Conservation (phyloP, 2,888 invertebrate genomes). For the Tetheella fluctuosa region DNA sequence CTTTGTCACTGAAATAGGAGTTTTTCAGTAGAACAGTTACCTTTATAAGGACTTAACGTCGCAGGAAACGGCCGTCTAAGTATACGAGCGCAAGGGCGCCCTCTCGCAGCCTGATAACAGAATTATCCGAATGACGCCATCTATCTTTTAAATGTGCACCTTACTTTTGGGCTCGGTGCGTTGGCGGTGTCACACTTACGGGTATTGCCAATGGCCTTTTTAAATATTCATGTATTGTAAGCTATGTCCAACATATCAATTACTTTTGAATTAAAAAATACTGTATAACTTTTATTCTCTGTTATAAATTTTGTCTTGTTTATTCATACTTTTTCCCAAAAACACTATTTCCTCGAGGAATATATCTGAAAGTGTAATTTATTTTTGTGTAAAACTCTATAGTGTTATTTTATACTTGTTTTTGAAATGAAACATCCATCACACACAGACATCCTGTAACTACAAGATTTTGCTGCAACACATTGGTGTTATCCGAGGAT, state of each 20-base stretch:
- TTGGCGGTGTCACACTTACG: constrained; percentile 40
- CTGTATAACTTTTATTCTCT: background rate
- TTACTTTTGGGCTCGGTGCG: constrained; percentile 68
- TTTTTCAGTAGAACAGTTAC: constrained; percentile 79
- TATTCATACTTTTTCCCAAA: background rate
- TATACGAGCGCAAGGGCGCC: constrained; percentile 77
- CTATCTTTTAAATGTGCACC: constrained; percentile 86
- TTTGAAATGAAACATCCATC: too few relatives aligned
- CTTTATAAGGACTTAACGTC: constrained; percentile 80
- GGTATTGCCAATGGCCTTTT: constrained; percentile 25
- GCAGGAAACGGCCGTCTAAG: constrained; percentile 78
- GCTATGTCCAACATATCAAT: constrained; percentile 9
- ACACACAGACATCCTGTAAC: background rate
- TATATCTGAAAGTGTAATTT: background rate
- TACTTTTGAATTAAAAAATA: constrained; percentile 4
- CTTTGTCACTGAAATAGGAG: constrained; percentile 76
- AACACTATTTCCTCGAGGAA: background rate
- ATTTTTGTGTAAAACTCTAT: too few relatives aligned
- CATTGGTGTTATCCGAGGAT: background rate
- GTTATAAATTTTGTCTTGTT: background rate
- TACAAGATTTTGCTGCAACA: background rate
- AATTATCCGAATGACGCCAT: constrained; percentile 87
- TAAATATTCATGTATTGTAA: constrained; percentile 36
- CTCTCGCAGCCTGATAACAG: constrained; percentile 85
- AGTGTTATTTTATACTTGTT: too few relatives aligned